A percentile compares a stretch with the other conserved stretches of the same genome.
phyloP scores from a whole-genome alignment of 2,113 vertebrate species.

The Spheniscus mendiculus region DNA sequence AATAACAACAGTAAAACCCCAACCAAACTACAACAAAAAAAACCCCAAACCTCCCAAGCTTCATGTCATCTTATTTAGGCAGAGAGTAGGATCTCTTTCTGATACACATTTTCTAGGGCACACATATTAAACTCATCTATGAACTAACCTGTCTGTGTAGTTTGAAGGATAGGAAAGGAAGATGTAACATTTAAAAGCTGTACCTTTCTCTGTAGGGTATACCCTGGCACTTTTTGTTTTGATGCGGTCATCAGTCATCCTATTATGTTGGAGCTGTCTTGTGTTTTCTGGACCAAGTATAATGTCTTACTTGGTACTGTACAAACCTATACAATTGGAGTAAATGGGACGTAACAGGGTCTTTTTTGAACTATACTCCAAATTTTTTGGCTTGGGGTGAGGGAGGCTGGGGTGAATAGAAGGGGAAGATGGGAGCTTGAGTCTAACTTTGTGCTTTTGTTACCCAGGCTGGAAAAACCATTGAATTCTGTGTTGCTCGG shows the following conservation, averaged over 20 bases:
- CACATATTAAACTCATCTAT: not conserved
- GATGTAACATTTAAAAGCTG: not conserved
- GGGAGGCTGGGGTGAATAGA: not conserved
- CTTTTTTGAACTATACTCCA: not conserved
- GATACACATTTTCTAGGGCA: not conserved
- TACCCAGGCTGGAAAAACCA: constrained; percentile 85
- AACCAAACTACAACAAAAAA: not conserved
- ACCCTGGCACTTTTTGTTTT: not conserved
- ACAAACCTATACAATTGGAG: not conserved
- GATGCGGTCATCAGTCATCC: not conserved
- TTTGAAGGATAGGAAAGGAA: not conserved
- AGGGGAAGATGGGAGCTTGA: not conserved
- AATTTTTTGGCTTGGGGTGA: not conserved
- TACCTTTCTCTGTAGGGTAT: not conserved
- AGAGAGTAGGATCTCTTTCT: not conserved
- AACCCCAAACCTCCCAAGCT: not conserved
- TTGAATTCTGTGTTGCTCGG: constrained; percentile 95
- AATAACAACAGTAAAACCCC: not conserved
- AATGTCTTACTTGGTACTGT: not conserved
- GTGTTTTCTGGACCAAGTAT: not conserved
- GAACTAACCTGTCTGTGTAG: not conserved
- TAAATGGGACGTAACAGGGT: not conserved
- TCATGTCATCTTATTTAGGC: not conserved
- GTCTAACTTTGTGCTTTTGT: constrained; percentile 10
- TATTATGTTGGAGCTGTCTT: not conserved